These are phyloP conservation scores for Pyrocoelia pectoralis DNA, from an alignment of 2,888 invertebrate genomes.

Conservation along the genomic window DNA sequence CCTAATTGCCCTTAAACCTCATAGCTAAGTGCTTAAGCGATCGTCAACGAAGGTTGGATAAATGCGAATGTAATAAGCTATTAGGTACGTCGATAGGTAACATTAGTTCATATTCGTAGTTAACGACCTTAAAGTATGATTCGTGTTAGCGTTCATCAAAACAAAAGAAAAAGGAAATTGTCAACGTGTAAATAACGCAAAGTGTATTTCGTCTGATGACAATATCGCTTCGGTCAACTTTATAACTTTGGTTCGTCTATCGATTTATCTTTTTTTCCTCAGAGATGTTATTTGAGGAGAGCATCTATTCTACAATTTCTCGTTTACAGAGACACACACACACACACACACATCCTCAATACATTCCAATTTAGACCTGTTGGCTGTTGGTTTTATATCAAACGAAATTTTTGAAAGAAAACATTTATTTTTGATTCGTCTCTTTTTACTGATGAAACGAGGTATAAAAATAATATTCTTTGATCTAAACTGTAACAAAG, in stretches of 20 bases:
- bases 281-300: not conserved
- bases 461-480: not conserved
- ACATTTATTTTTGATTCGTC: slow-evolving; percentile 1
- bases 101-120: too few relatives aligned
- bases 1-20: too few relatives aligned
- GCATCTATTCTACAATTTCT: not conserved
- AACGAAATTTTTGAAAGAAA: slow-evolving; percentile 2
- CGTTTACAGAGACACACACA: not conserved
- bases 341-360: not conserved
- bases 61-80: too few relatives aligned
- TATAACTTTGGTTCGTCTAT: not conserved
- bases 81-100: too few relatives aligned
- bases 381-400: not conserved
- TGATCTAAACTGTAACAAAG: not conserved
- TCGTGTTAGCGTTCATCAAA: too few relatives aligned
- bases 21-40: too few relatives aligned
- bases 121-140: too few relatives aligned
- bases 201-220: not conserved
- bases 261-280: not conserved
- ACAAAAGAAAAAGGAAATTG: too few relatives aligned
- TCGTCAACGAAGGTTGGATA: too few relatives aligned
- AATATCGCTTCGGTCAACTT: not conserved
- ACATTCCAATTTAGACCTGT: slow-evolving; percentile 2
- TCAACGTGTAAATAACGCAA: too few relatives aligned
- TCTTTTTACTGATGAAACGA: not conserved